Percentiles rank a stretch among this genome's conserved stretches.
phyloP scores from a whole-genome alignment of 2,113 vertebrate species.

The Piprites chloris region DNA sequence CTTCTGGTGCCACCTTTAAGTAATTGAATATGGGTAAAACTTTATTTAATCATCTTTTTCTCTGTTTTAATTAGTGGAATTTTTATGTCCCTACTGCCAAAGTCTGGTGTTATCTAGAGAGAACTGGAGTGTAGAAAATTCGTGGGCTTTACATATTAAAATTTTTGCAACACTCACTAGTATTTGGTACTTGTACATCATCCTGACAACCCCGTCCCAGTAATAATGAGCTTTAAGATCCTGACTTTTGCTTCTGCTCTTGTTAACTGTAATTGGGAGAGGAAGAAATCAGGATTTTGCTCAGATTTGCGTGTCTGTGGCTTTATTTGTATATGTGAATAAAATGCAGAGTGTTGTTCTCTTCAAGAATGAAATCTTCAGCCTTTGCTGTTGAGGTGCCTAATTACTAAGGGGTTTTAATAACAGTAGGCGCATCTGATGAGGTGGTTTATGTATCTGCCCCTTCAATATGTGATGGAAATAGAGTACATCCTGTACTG shows the following conservation, averaged over 20 bases:
- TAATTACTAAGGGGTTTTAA: background rate
- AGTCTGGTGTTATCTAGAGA: background rate
- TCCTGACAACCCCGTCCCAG: background rate
- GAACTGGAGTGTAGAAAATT: background rate
- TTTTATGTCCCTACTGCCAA: background rate
- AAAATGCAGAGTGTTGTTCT: background rate
- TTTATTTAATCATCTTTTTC: background rate
- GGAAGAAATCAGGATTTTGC: background rate
- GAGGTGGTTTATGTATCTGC: background rate
- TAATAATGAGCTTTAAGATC: background rate
- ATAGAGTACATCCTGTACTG: background rate
- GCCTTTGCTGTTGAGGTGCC: background rate
- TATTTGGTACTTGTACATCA: background rate
- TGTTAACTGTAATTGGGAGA: background rate
- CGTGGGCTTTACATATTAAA: background rate
- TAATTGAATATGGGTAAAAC: background rate
- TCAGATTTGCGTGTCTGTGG: background rate
- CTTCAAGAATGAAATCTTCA: background rate
- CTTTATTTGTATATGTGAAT: background rate
- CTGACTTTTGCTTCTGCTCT: background rate
- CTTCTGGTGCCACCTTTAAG: background rate
- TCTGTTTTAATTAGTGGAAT: background rate
- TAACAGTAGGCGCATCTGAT: background rate
- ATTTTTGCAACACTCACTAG: background rate
- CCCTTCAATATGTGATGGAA: background rate